phyloP scores from a whole-genome alignment of 2,797 vertebrate genomes.

The Pangasius larnaudii region DNA sequence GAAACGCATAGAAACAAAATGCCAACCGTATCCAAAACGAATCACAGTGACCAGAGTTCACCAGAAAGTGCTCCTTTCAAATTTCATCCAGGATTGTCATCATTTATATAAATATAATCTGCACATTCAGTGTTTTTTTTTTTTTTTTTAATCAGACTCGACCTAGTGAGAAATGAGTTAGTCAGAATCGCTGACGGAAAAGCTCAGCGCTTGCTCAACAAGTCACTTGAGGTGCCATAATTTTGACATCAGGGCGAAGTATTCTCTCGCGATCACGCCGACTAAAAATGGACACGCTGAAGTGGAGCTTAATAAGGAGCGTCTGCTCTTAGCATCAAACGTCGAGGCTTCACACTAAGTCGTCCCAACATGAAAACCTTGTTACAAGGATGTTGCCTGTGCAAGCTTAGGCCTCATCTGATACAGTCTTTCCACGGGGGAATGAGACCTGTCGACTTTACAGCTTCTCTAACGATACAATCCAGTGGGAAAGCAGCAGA shows the following conservation, averaged over 20 bases:
- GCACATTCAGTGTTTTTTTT: conserved; percentile 40
- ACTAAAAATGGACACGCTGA: conserved; percentile 37
- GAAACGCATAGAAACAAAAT: not conserved
- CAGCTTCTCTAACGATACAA: conserved; percentile 23
- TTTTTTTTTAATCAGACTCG: conserved; percentile 10
- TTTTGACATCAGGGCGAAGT: conserved; percentile 19
- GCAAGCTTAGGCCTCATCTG: conserved; percentile 22
- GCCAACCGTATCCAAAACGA: not conserved
- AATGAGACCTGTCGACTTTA: conserved; percentile 28
- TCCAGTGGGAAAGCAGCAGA: conserved; percentile 37
- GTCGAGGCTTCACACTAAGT: not conserved
- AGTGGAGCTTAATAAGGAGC: conserved; percentile 15
- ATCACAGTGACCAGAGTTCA: too few species aligned
- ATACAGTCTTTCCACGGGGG: conserved; percentile 9
- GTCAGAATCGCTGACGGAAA: conserved; percentile 45
- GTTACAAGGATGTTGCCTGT: conserved; percentile 17
- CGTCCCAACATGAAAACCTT: not conserved
- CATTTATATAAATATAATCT: conserved; percentile 52
- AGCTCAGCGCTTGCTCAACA: conserved; percentile 23
- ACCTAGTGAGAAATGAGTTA: conserved; percentile 16
- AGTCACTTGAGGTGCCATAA: conserved; percentile 33
- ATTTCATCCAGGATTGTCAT: conserved; percentile 29
- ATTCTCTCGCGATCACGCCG: conserved; percentile 49
- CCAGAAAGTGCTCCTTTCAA: not conserved
- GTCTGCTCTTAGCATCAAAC: conserved; percentile 51